Conservation (phyloP, 2,888 invertebrate species). For the Zaprionus lineosus region DNA sequence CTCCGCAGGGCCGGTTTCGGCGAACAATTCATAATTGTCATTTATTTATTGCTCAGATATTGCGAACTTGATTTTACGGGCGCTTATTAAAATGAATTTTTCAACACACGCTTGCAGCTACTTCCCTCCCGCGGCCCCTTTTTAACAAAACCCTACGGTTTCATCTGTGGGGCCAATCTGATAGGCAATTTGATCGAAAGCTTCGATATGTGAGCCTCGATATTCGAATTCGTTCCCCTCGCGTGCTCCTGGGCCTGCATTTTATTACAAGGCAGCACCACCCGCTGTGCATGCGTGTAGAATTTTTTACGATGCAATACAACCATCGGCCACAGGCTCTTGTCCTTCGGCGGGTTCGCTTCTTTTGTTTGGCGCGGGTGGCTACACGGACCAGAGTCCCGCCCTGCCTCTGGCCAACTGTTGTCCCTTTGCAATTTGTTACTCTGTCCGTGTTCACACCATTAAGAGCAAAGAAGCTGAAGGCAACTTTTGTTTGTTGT, state of each 20-base stretch:
- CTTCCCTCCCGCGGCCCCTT: neutral
- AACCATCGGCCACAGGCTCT: slow-evolving; percentile 2
- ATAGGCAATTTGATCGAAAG: slow-evolving; percentile 81
- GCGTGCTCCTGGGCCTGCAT: slow-evolving; percentile 16
- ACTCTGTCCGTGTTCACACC: slow-evolving; percentile 71
- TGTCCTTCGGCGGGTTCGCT: slow-evolving; percentile 57
- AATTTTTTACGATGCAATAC: slow-evolving; percentile 49
- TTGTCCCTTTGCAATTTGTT: slow-evolving; percentile 62
- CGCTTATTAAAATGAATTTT: slow-evolving; percentile 82
- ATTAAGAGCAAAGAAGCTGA: slow-evolving; percentile 56
- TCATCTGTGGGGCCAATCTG: slow-evolving; percentile 62
- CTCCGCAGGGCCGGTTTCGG: slow-evolving; percentile 13
- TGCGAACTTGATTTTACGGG: slow-evolving; percentile 79
- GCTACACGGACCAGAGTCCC: neutral
- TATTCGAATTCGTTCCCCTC: neutral
- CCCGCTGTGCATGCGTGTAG: slow-evolving; percentile 70
- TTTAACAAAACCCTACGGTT: neutral
- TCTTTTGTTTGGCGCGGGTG: slow-evolving; percentile 68
- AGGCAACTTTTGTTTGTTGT: slow-evolving; percentile 36
- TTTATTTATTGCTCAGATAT: slow-evolving; percentile 81
- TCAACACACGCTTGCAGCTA: slow-evolving; percentile 54
- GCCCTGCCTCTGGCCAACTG: slow-evolving; percentile 13
- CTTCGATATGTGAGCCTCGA: slow-evolving; percentile 70
- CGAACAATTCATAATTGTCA: slow-evolving; percentile 82
- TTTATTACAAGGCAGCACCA: slow-evolving; percentile 64